Conservation (phyloP, 2,888 invertebrate species). For the Platycheirus rosarum region DNA sequence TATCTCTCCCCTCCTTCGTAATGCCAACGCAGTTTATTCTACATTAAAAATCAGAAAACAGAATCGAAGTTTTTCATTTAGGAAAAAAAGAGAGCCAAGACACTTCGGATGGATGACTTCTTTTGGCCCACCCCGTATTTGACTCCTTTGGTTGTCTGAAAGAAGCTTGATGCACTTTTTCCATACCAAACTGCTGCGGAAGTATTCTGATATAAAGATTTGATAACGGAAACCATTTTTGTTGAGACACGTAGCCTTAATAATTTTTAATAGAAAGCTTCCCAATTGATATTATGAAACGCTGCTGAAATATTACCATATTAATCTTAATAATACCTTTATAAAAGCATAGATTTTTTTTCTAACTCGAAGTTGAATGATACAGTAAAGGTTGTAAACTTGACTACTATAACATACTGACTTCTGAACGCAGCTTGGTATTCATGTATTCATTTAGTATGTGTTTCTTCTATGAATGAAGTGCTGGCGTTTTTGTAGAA, state of each 20-base stretch:
- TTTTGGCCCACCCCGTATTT: too few species aligned
- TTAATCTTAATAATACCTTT: too few species aligned
- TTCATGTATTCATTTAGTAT: neutral
- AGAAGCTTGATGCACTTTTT: slow-evolving; percentile 2
- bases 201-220: neutral
- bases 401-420: neutral
- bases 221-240: slow-evolving; percentile 4
- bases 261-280: neutral
- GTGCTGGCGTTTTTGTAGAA: too few species aligned
- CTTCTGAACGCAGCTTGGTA: neutral
- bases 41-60: too few species aligned
- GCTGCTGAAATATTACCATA: neutral
- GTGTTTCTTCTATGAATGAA: neutral
- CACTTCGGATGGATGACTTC: too few species aligned
- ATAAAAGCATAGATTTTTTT: neutral
- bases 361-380: slow-evolving; percentile 2
- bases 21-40: too few species aligned
- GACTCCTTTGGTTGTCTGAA: slow-evolving; percentile 1
- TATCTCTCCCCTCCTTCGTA: too few species aligned
- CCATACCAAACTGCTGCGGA: slow-evolving; percentile 1
- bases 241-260: neutral
- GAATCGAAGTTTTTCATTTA: too few species aligned
- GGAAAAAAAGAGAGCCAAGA: too few species aligned
- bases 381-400: neutral
- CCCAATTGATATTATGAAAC: neutral